Evolutionary conservation across 1,140 invertebrate species (phyloP), one percentile per base, ranked within the genome.

Genomic region (Tetramorium parvispinum): DNA sequence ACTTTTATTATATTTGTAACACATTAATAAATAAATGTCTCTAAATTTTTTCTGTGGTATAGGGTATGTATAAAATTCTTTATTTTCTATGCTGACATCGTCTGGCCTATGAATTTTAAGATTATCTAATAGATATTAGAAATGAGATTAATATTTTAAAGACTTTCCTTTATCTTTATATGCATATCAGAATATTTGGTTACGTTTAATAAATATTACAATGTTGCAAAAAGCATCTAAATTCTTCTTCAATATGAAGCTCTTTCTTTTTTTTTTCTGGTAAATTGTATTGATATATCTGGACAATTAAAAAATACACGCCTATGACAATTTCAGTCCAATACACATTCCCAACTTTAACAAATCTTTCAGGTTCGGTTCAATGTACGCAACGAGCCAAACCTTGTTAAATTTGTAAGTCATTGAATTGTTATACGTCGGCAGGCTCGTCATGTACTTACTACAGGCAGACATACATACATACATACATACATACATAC

Each of bases 401-500:
- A 70, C 66, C 70, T 81, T 91, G 77, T 82, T 88, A 85, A 83
- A 57, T 85, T 85, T 85, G 57, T 89, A 90, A 88, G 82, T 90
- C 89, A 87, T 88, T 70, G 70, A 91, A 91, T 88, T 83, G 86
- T 86, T 85, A 89, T 87, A 87, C 65, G 53, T 87, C 57, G 76
- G 66, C 55, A 93, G 85, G 88, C 88, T 92, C 81, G 89, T 88
- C 87, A 92, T 92, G 86, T 88, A 93, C 88, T 90, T 88, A 92
- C 91, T 94, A 92, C 91, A 93, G 91, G 93, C 92, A 91, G 92
- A 94, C 89, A 92, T 87, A 91, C 71, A 87, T 91, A 91, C 76
- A 88, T 91, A 90, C 85, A 88, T 94, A 92, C 89, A 92, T 92
- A n/a, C n/a, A 92, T 89, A 93, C 90, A 93, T 90, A 91, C 92